Evolutionary conservation across 2,113 vertebrate species (phyloP).

Genomic region (Numida meleagris): DNA sequence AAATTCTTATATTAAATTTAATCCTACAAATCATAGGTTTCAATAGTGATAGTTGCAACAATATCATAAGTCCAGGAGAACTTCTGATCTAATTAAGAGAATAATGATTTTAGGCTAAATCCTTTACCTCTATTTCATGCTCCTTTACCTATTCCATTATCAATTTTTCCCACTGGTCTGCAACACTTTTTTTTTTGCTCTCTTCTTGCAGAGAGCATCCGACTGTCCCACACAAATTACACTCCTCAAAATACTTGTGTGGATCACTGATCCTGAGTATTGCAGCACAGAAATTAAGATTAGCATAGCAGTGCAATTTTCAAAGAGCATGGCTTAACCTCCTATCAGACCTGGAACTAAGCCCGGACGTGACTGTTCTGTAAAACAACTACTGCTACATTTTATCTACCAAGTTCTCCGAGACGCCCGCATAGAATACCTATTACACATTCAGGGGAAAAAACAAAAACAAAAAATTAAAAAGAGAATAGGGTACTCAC

Average conservation of each 20-base stretch:
- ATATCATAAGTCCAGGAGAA: background rate
- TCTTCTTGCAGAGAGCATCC: background rate
- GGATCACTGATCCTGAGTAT: background rate
- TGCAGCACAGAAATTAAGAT: background rate
- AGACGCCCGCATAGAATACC: background rate
- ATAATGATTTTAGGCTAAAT: background rate
- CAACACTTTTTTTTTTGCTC: background rate
- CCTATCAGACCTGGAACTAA: background rate
- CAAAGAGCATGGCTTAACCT: background rate
- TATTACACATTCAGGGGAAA: background rate
- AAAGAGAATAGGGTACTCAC: slow-evolving; percentile 80
- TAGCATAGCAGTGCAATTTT: background rate
- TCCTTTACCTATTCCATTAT: background rate
- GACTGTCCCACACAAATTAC: background rate
- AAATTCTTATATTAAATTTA: background rate
- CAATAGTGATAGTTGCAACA: background rate
- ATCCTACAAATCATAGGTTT: background rate
- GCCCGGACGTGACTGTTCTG: background rate
- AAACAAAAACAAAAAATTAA: background rate
- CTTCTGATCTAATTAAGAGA: background rate
- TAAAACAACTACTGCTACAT: background rate
- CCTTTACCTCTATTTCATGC: background rate
- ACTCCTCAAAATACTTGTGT: background rate
- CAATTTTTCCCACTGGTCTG: background rate
- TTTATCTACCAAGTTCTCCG: background rate